phyloP scores from a whole-genome alignment of 92 coral and sea anemone species.

The Zoanthus solanderi region DNA sequence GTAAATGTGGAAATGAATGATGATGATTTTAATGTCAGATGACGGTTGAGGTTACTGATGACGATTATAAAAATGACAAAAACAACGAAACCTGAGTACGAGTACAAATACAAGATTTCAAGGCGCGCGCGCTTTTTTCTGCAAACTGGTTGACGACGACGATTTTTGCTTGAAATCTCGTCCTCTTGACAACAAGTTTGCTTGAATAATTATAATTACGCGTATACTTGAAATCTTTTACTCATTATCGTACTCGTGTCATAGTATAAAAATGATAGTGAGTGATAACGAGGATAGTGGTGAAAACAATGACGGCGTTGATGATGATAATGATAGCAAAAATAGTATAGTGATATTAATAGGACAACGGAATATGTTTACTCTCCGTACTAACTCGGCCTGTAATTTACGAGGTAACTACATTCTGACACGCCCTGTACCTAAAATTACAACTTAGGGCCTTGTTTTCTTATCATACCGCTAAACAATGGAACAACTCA shows the following conservation, averaged over 20 bases:
- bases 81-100: not conserved
- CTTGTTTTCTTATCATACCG: too few relatives aligned
- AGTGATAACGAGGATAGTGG: not conserved
- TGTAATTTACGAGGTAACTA: too few relatives aligned
- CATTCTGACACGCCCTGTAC: too few relatives aligned
- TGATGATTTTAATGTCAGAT: not conserved
- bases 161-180: too few relatives aligned
- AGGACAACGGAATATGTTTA: not conserved
- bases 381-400: too few relatives aligned
- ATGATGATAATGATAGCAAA: not conserved
- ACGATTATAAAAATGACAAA: not conserved
- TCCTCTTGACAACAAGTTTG: too few relatives aligned
- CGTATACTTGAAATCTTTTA: not conserved
- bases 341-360: not conserved
- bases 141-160: too few relatives aligned
- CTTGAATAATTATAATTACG: not conserved
- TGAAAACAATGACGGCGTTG: not conserved
- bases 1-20: not conserved
- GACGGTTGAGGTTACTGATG: not conserved
- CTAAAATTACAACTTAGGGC: too few relatives aligned
- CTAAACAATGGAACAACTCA: too few relatives aligned
- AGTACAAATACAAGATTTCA: too few relatives aligned
- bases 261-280: not conserved
- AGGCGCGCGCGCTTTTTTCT: too few relatives aligned
- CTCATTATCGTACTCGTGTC: too few relatives aligned